These are phyloP conservation scores for Melanotaenia maccullochi DNA, from an alignment of 2,797 vertebrate species.

Conservation along the genomic window DNA sequence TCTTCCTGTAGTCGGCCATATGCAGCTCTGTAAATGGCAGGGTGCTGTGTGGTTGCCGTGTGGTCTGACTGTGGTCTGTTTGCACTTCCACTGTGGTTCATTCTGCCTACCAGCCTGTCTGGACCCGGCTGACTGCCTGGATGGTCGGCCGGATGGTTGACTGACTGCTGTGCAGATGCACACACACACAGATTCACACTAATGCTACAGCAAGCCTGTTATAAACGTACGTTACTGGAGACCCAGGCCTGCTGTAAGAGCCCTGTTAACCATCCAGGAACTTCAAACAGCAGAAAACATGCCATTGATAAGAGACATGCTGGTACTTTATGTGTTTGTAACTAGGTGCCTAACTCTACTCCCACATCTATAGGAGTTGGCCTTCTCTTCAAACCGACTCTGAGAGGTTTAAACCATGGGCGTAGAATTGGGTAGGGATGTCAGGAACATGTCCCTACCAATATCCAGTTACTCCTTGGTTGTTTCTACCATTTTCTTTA, in stretches of 20 bases:
- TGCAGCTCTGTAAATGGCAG: conserved; percentile 63
- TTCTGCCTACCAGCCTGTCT: conserved; percentile 60
- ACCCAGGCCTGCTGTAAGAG: conserved; percentile 35
- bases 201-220: conserved; percentile 38
- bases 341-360: background rate
- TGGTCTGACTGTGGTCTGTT: conserved; percentile 77
- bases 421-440: too few species aligned
- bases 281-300: conserved; percentile 46
- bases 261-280: conserved; percentile 46
- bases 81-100: conserved; percentile 70
- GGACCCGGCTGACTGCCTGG: conserved; percentile 49
- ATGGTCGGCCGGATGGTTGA: conserved; percentile 21
- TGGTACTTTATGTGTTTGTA: too few species aligned
- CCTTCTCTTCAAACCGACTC: background rate
- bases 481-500: too few species aligned
- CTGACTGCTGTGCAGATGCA: conserved; percentile 55
- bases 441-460: too few species aligned
- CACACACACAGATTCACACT: conserved; percentile 19
- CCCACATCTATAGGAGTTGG: background rate
- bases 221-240: conserved; percentile 51
- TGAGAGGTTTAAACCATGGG: background rate
- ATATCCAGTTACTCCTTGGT: too few species aligned
- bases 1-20: conserved; percentile 48
- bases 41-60: conserved; percentile 74
- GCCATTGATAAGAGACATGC: conserved; percentile 36